Conservation (phyloP, 2,888 invertebrate species). For the Drosophila anomelani region DNA sequence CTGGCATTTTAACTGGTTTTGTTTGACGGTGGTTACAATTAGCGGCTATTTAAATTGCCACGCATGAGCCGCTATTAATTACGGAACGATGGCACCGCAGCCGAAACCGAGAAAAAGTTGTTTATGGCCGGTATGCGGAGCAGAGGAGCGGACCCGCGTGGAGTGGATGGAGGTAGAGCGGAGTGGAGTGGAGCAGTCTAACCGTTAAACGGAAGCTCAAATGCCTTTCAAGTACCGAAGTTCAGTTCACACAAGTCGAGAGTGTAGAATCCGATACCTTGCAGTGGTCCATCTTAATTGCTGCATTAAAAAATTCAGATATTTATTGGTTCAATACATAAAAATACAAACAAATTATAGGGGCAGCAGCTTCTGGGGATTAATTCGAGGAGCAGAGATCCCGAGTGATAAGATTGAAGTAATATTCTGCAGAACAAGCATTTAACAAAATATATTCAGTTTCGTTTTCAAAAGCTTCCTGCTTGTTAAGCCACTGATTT, state of each 20-base stretch:
- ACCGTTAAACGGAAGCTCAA: constrained; percentile 67
- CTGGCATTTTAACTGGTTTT: constrained; percentile 63
- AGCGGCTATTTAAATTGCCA: constrained; percentile 72
- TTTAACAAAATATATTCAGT: constrained; percentile 1
- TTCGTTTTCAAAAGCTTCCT: constrained; percentile 10
- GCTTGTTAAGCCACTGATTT: constrained; percentile 18
- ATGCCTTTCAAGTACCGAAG: constrained; percentile 46
- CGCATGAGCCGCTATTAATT: constrained; percentile 72
- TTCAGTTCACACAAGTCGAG: constrained; percentile 24
- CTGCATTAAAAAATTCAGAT: constrained; percentile 1
- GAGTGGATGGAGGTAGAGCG: neutral
- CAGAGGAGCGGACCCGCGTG: constrained; percentile 2
- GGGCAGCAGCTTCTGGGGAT: neutral
- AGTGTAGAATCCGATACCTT: constrained; percentile 6
- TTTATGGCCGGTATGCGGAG: constrained; percentile 44
- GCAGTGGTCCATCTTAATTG: constrained; percentile 6
- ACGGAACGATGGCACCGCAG: constrained; percentile 60
- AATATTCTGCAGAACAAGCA: neutral
- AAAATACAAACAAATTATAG: neutral
- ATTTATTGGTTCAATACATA: constrained; percentile 3
- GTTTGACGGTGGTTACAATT: constrained; percentile 66
- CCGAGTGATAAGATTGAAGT: neutral
- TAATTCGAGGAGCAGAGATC: neutral
- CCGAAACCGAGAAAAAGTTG: constrained; percentile 57
- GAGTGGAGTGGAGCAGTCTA: constrained; percentile 19